Base-by-base conservation (phyloP, 2,113 vertebrate species). In the Istiophorus platypterus region DNA sequence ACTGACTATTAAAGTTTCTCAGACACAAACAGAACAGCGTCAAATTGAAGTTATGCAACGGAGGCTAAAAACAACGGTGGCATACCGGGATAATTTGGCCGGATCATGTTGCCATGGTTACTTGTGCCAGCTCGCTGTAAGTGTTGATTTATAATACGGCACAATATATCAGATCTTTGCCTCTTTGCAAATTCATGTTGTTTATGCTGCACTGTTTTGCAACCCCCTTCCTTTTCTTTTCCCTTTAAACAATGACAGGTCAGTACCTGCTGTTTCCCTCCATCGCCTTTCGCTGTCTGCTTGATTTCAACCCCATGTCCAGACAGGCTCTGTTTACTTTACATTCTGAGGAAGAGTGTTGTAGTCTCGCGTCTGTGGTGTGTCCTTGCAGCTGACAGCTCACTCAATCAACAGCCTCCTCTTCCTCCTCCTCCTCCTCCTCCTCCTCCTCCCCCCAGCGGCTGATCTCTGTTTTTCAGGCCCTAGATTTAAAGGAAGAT, bases 301-400 rank as follows among this genome's bases (percentile, higher is more conserved):
- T 51, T 83, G 70, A 84, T 31, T 56, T 81, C 59, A 63, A 73
- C 76, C 18, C 76, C 71, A 1, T 75, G 85, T 88, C 76, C 80
- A 77, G 76, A 71, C 85, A 81, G 76, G 83, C 59, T 79, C 8
- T 79, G 76, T 87, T 85, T 83, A 85, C 75, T 71, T 88, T 85
- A 58, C 86, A 51, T 57, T 73, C 76, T 52, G 75, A 79, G 66
- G 73, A 69, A 63, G 80, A 73, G 78, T 45, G 70, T 62, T 34
- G 51, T 37, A 57, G 76, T 14, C 24, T 17, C 51, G 63, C 0
- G 62, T 82, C 69, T 51, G 84, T 54, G 63, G 27, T 72, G 62
- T 52, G 68, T 85, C 80, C 79, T 9, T n/a, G 8, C 29, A 34
- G 31, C 39, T 65, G 69, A 88, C 85, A 71, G 70, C 72, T 69